These are phyloP conservation scores for Glareola pratincola DNA, from an alignment of 2,113 vertebrate species.

Conservation along the genomic window DNA sequence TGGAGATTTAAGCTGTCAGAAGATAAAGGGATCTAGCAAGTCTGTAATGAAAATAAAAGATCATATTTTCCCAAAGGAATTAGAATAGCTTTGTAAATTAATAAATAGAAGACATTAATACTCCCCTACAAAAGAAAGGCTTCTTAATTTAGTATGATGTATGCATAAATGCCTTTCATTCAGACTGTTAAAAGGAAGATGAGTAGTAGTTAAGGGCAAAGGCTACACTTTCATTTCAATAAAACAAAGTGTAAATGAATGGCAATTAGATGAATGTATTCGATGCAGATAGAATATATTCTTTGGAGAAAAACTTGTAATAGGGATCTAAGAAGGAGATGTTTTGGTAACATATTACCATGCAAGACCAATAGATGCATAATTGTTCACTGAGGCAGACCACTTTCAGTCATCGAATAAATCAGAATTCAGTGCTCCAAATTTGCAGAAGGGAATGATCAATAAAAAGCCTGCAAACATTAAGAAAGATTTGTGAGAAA, in stretches of 20 bases:
- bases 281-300: neutral
- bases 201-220: neutral
- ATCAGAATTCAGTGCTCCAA: neutral
- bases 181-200: neutral
- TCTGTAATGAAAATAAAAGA: conserved; percentile 11
- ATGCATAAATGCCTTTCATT: neutral
- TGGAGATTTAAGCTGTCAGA: neutral
- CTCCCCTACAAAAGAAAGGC: neutral
- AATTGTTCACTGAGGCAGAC: neutral
- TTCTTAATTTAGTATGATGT: neutral
- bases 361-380: neutral
- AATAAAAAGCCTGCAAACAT: neutral
- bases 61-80: neutral
- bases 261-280: neutral
- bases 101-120: conserved; percentile 25
- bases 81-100: conserved; percentile 4
- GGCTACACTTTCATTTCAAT: neutral
- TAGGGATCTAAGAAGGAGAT: neutral
- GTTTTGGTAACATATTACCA: neutral
- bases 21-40: conserved; percentile 3
- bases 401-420: neutral
- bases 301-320: neutral
- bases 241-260: neutral
- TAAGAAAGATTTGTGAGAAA: neutral
- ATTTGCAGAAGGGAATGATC: neutral